Conservation (phyloP, 2,797 vertebrate species). For the Poeciliopsis infans region DNA sequence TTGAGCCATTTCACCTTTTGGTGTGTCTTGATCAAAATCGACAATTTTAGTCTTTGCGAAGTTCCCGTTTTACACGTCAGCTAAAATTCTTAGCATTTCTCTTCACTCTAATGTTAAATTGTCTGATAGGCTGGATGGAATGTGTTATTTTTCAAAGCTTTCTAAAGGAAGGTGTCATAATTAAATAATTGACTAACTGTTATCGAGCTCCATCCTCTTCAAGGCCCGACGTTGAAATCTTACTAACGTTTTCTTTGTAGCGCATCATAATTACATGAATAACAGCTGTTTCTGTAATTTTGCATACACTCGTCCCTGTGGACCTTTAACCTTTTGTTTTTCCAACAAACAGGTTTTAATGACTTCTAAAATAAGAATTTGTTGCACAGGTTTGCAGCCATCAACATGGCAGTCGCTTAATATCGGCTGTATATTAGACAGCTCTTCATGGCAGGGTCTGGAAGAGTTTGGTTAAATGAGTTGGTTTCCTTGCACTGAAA, state of each 20-base stretch:
- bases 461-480: not conserved
- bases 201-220: not conserved
- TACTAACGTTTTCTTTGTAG: not conserved
- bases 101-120: slow-evolving; percentile 8
- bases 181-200: not conserved
- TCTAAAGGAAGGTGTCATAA: not conserved
- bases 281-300: not conserved
- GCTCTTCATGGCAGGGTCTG: no score
- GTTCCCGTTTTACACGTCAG: slow-evolving; percentile 38
- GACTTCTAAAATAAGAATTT: not conserved
- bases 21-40: slow-evolving; percentile 47
- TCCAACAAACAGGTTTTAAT: not conserved
- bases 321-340: not conserved
- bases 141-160: not conserved
- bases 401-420: not conserved
- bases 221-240: not conserved
- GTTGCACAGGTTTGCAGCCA: not conserved
- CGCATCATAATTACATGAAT: not conserved
- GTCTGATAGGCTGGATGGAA: not conserved
- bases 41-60: slow-evolving; percentile 51
- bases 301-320: not conserved
- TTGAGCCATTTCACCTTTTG: slow-evolving; percentile 29
- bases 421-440: not conserved
- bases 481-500: not conserved
- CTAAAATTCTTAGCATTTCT: slow-evolving; percentile 47